Conservation (phyloP, 2,113 vertebrate species). For the Ciconia boyciana region DNA sequence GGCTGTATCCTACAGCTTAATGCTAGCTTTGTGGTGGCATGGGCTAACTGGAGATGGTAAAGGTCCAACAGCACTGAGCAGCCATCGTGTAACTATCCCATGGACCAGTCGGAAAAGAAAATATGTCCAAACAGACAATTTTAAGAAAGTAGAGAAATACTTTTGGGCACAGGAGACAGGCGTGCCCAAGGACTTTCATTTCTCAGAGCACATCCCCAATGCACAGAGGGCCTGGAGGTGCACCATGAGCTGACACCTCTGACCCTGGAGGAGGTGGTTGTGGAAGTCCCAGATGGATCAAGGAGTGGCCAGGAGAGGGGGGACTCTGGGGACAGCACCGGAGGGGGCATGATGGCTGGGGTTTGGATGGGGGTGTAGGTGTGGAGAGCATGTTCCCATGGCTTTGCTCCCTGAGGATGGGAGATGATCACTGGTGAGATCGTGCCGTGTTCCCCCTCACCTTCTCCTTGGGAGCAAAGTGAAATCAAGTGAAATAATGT, state of each 20-base stretch:
- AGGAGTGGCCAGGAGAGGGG: not conserved
- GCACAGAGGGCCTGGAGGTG: not conserved
- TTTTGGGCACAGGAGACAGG: not conserved
- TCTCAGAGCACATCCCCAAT: not conserved
- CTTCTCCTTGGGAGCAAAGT: not conserved
- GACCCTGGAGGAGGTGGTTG: not conserved
- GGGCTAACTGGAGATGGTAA: not conserved
- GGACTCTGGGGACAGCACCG: not conserved
- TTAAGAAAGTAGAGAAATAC: not conserved
- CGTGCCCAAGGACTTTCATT: rapidly evolving
- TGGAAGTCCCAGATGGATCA: not conserved
- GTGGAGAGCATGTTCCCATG: not conserved
- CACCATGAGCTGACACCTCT: not conserved
- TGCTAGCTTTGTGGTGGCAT: not conserved
- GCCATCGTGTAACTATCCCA: not conserved
- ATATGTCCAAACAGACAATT: not conserved
- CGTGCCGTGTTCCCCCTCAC: rapidly evolving
- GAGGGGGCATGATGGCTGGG: not conserved
- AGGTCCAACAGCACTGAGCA: not conserved
- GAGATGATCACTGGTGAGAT: not conserved
- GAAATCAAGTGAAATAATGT: not conserved
- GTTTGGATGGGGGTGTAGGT: not conserved
- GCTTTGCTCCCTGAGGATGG: not conserved
- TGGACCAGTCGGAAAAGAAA: not conserved
- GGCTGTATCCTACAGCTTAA: not conserved